Conservation (phyloP, 2,797 vertebrate species). For the Sebastes paucispinis region DNA sequence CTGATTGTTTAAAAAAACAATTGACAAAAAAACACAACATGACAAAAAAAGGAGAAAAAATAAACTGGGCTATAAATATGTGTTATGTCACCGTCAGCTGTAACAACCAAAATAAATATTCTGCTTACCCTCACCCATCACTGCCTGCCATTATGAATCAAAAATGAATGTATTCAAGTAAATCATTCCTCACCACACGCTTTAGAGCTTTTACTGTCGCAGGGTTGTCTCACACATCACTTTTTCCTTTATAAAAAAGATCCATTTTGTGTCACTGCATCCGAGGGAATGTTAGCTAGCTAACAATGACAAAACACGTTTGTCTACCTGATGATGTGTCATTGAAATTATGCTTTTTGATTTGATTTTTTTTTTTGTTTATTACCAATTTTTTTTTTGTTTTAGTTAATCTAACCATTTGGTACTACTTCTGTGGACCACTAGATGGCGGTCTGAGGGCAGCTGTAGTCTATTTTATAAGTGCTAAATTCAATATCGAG, state of each 20-base stretch:
- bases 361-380: not conserved
- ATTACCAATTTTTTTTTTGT: rapidly evolving
- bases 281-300: not conserved
- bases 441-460: no score
- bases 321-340: not conserved
- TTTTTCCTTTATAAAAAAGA: not conserved
- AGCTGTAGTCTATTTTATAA: no score
- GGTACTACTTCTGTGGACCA: no score
- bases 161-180: not conserved
- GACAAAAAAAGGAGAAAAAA: not conserved
- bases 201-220: not conserved
- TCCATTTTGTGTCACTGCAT: not conserved
- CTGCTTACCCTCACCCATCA: not conserved
- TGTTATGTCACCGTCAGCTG: not conserved
- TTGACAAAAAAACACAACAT: not conserved
- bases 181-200: not conserved
- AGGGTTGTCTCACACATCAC: not conserved
- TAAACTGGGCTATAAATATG: not conserved
- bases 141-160: not conserved
- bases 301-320: not conserved
- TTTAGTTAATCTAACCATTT: no score
- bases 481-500: no score
- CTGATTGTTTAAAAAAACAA: not conserved
- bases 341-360: not conserved
- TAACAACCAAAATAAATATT: not conserved